These are phyloP conservation scores for Microplitis mediator DNA, from an alignment of 1,140 invertebrate species.

Conservation along the genomic window DNA sequence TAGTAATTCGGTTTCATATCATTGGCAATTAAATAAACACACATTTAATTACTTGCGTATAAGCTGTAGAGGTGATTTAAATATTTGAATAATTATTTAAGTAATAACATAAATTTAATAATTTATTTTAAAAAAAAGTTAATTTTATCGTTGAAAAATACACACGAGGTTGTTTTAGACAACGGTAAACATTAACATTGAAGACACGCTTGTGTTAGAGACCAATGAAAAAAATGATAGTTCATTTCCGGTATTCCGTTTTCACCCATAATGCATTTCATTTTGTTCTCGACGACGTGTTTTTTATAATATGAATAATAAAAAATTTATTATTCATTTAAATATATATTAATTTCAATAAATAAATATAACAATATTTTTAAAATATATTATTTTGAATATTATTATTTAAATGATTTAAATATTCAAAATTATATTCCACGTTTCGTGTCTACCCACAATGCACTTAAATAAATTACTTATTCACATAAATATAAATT, in stretches of 20 bases:
- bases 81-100: too few species aligned
- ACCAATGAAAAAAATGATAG: conserved; percentile 45
- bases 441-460: conserved; percentile 33
- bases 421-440: background rate
- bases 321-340: background rate
- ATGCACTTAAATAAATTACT: conserved; percentile 25
- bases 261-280: conserved; percentile 46
- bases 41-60: too few species aligned
- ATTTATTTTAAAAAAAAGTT: too few species aligned
- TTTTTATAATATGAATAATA: conserved; percentile 9
- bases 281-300: conserved; percentile 15
- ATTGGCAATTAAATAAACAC: too few species aligned
- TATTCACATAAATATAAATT: background rate
- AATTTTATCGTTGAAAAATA: background rate
- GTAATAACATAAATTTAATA: too few species aligned
- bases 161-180: background rate
- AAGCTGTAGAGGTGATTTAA: too few species aligned
- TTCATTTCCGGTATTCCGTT: conserved; percentile 49
- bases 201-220: conserved; percentile 36
- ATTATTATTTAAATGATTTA: background rate
- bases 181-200: conserved; percentile 34
- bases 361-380: background rate
- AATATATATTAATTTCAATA: background rate
- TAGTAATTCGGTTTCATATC: too few species aligned
- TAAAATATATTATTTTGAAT: background rate